A percentile compares a stretch with the other conserved stretches of the same genome.
These are phyloP conservation scores for Serilophus lunatus DNA, from an alignment of 2,113 vertebrate species.

Conservation along the genomic window DNA sequence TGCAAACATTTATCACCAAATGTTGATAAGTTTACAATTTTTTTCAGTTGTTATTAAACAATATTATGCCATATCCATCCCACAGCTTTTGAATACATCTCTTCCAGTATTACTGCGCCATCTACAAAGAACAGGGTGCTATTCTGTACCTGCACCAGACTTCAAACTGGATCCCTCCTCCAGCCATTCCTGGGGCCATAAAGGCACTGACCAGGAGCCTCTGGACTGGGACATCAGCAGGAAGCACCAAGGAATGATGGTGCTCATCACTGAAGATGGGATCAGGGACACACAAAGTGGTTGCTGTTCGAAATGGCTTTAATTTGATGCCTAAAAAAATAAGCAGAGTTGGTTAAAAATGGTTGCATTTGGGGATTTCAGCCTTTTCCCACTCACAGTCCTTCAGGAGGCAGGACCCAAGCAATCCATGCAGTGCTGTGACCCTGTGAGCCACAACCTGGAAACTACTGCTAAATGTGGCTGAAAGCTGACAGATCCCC, in stretches of 20 bases:
- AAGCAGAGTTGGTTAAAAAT: neutral
- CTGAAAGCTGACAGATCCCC: neutral
- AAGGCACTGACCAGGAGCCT: conserved; percentile 83
- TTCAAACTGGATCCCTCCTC: conserved; percentile 90
- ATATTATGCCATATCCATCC: neutral
- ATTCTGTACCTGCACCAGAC: conserved; percentile 92
- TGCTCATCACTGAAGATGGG: conserved; percentile 84
- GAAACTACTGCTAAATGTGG: neutral
- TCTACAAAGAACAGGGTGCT: neutral
- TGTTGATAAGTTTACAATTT: neutral
- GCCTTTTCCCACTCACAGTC: neutral
- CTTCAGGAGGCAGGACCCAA: neutral
- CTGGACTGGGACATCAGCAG: conserved; percentile 87
- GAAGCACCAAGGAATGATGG: conserved; percentile 82
- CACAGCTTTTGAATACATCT: neutral
- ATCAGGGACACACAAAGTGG: conserved; percentile 89
- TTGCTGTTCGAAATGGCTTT: conserved; percentile 82
- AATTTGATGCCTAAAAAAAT: conserved; percentile 75
- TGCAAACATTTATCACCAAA: neutral
- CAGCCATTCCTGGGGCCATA: conserved; percentile 69
- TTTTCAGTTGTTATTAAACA: neutral
- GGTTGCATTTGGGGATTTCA: neutral
- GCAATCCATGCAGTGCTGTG: fast-evolving
- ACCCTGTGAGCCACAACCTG: neutral
- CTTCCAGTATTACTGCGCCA: neutral